These are phyloP conservation scores for Drosophila rellima DNA, from an alignment of 2,888 invertebrate species.

Conservation along the genomic window DNA sequence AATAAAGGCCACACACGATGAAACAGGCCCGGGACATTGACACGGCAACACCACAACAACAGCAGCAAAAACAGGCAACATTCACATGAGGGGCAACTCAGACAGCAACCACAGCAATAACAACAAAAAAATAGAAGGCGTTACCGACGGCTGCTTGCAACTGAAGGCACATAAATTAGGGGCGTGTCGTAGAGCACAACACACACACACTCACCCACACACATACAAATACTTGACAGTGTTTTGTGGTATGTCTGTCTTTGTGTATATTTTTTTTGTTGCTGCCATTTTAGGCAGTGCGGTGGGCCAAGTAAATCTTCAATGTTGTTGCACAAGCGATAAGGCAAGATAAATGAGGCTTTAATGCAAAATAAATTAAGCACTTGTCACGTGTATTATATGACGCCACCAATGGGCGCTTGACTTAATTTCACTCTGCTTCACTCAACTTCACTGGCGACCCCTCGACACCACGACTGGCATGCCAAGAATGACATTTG, in stretches of 20 bases:
- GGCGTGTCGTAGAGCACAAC: slow-evolving; percentile 61
- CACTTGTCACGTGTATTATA: slow-evolving; percentile 75
- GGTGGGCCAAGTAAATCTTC: slow-evolving; percentile 73
- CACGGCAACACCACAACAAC: slow-evolving; percentile 50
- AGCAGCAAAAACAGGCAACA: slow-evolving; percentile 27
- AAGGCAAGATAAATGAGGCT: slow-evolving; percentile 80
- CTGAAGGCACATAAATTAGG: slow-evolving; percentile 77
- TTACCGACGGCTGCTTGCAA: slow-evolving; percentile 67
- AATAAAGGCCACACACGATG: slow-evolving; percentile 71
- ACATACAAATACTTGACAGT: slow-evolving; percentile 32
- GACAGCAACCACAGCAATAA: slow-evolving; percentile 42
- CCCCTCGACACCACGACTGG: slow-evolving; percentile 29
- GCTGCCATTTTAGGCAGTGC: slow-evolving; percentile 15
- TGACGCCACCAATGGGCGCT: slow-evolving; percentile 29
- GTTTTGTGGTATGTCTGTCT: slow-evolving; percentile 31
- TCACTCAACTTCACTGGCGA: slow-evolving; percentile 16
- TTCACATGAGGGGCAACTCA: slow-evolving; percentile 15
- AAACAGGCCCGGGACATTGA: slow-evolving; percentile 63
- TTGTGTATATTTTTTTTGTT: slow-evolving; percentile 1
- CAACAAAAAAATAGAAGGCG: slow-evolving; percentile 46
- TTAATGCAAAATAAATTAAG: slow-evolving; percentile 81
- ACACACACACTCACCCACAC: slow-evolving; percentile 9
- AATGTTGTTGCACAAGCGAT: slow-evolving; percentile 78
- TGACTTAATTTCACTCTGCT: slow-evolving; percentile 26
- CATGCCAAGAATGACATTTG: slow-evolving; percentile 78